phyloP scores from a whole-genome alignment of 1,140 invertebrate genomes.

The Mylabris phalerata region DNA sequence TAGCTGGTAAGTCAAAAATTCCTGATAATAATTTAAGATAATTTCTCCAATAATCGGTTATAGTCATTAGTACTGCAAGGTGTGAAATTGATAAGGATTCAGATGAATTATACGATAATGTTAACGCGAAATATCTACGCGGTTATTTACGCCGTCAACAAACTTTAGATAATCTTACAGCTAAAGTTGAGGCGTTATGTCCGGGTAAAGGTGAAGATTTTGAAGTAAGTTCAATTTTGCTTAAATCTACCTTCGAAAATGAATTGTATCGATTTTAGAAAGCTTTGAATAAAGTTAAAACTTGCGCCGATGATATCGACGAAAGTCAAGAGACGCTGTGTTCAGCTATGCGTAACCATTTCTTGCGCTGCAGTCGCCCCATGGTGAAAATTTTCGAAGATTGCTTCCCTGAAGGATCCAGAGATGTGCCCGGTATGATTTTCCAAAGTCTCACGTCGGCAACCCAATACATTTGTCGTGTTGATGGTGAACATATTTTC shows the following conservation, averaged over 20 bases:
- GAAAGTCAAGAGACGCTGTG: slow-evolving; percentile 15
- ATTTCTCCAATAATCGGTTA: background rate
- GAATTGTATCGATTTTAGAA: slow-evolving; percentile 7
- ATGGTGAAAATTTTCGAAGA: background rate
- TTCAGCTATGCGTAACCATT: slow-evolving; percentile 17
- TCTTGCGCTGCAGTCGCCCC: slow-evolving; percentile 12
- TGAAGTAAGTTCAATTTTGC: slow-evolving; percentile 5
- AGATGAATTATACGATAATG: background rate
- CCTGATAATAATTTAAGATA: background rate
- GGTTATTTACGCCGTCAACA: no score
- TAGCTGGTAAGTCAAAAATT: background rate
- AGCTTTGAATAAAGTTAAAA: slow-evolving; percentile 2
- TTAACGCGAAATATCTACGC: no score
- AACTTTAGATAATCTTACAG: background rate
- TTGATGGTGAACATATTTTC: slow-evolving; percentile 18
- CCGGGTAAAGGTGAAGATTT: slow-evolving; percentile 14
- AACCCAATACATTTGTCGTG: slow-evolving; percentile 9
- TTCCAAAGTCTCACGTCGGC: slow-evolving; percentile 1
- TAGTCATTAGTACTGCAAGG: background rate
- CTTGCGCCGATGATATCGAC: slow-evolving; percentile 11
- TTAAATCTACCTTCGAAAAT: background rate
- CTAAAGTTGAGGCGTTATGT: slow-evolving; percentile 4
- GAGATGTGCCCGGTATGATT: slow-evolving; percentile 8
- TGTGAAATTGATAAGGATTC: background rate
- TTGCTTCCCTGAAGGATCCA: slow-evolving; percentile 17